These are phyloP conservation scores for Varanus komodoensis DNA, from an alignment of 2,113 vertebrate species.

Conservation along the genomic window DNA sequence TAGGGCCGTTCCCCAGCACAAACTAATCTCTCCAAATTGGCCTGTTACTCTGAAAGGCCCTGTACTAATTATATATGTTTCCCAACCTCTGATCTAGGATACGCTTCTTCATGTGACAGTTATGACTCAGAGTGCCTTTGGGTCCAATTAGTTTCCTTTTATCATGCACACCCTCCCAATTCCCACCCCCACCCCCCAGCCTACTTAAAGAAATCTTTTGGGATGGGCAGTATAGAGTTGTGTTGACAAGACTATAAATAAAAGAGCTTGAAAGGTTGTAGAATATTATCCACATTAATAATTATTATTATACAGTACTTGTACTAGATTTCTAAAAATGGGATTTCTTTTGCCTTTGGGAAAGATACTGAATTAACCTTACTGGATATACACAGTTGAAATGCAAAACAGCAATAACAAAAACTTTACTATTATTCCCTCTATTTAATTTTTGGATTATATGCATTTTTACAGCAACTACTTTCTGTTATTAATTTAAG, in stretches of 20 bases:
- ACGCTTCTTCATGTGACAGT: neutral
- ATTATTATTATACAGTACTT: neutral
- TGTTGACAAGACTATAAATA: neutral
- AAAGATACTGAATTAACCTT: neutral
- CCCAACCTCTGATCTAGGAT: too few species aligned
- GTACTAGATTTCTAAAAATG: neutral
- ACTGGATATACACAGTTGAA: neutral
- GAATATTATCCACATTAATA: neutral
- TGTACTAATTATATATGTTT: neutral
- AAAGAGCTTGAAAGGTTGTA: neutral
- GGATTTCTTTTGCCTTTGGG: neutral
- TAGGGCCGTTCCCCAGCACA: neutral
- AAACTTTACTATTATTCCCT: neutral
- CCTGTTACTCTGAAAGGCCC: neutral
- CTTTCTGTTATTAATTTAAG: neutral
- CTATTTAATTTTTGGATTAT: neutral
- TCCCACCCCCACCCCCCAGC: neutral
- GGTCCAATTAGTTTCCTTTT: neutral
- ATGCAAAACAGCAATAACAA: neutral
- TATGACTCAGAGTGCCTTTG: neutral
- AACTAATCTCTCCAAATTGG: neutral
- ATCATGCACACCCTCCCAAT: neutral
- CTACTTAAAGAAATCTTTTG: neutral
- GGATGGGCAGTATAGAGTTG: neutral
- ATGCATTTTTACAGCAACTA: neutral